Evolutionary conservation across 2,888 invertebrate species (phyloP).

Genomic region (Cephus sareptanus): DNA sequence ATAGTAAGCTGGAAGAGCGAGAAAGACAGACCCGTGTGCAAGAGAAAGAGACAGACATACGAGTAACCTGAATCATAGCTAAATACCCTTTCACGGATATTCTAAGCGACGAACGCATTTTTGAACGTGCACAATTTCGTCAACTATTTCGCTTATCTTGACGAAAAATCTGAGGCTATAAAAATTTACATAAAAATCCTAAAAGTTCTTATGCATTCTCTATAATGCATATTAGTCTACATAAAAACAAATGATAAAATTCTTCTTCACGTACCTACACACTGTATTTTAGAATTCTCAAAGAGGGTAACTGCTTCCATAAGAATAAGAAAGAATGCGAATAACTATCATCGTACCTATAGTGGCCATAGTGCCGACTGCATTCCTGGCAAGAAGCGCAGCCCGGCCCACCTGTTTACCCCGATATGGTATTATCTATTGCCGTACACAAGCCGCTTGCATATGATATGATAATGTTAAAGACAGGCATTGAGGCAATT

Average conservation of each 20-base stretch:
- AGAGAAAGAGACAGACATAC: not conserved
- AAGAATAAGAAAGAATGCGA: not conserved
- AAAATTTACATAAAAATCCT: not conserved
- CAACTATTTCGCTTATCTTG: not conserved
- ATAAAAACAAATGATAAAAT: not conserved
- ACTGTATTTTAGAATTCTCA: not conserved
- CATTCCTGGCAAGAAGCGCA: slow-evolving; percentile 8
- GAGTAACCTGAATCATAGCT: not conserved
- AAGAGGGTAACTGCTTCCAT: not conserved
- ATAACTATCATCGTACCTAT: slow-evolving; percentile 11
- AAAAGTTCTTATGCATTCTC: not conserved
- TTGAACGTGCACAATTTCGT: not conserved
- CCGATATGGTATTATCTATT: slow-evolving; percentile 41
- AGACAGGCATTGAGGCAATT: slow-evolving; percentile 30
- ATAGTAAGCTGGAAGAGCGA: not conserved
- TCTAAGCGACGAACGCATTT: not conserved
- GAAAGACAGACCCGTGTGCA: not conserved
- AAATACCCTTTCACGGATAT: not conserved
- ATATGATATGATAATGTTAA: slow-evolving; percentile 36
- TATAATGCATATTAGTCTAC: not conserved
- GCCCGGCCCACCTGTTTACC: slow-evolving; percentile 39
- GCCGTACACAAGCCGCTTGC: slow-evolving; percentile 20
- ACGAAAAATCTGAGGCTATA: not conserved
- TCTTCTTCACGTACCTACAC: not conserved
- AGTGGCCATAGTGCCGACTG: slow-evolving; percentile 13